Base-by-base conservation (phyloP, 2,797 vertebrate genomes). In the Phrynocephalus vlangalii region DNA sequence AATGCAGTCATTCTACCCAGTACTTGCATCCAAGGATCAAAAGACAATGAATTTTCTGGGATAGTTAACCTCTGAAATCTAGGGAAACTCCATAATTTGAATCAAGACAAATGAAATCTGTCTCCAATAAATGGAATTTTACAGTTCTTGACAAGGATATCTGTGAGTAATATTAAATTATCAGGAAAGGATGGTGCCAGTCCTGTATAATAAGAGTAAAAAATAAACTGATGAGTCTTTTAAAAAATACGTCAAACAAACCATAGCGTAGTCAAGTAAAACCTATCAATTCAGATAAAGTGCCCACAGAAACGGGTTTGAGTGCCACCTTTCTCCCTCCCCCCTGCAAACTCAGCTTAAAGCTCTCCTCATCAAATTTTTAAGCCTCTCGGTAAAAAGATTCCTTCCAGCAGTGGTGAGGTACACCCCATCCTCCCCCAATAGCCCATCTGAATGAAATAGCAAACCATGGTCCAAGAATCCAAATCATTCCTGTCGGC, bases 281-380 rank as follows among this genome's bases (percentile, higher is more conserved):
- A 83, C 63, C 82, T 63, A 88, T 83, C 66, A 71, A 72, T 78
- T 88, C 79, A 63, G 75, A 83, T 79, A 30, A 72, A 84, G 71
- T 88, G 67, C 67, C 76, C 38, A 44, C 38, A 44, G 38, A 44
- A 44, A 44, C 38, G 38, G 38, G 3, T 44, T 44, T 44, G 38
- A 44, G 38, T 44, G 38, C 38, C 38, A 44, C 38, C 38, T 44
- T 5, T 44, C 38, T 44, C 38, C 38, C 38, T 44, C 3, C 38
- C 38, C 38, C 38, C 38, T 44, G 38, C 38, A 44, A 44, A 44
- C 38, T 44, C 38, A 44, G 38, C 38, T 44, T 44, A 44, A 44
- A 44, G 3, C 38, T 44, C 38, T 44, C 38, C 38, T 44, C 38
- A 44, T 44, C 38, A 44, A 44, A 44, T 44, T 44, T 44, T 44